Percentiles rank a stretch among this genome's conserved stretches.
Conservation (phyloP, 1,140 invertebrate genomes). For the Eciton burchellii region DNA sequence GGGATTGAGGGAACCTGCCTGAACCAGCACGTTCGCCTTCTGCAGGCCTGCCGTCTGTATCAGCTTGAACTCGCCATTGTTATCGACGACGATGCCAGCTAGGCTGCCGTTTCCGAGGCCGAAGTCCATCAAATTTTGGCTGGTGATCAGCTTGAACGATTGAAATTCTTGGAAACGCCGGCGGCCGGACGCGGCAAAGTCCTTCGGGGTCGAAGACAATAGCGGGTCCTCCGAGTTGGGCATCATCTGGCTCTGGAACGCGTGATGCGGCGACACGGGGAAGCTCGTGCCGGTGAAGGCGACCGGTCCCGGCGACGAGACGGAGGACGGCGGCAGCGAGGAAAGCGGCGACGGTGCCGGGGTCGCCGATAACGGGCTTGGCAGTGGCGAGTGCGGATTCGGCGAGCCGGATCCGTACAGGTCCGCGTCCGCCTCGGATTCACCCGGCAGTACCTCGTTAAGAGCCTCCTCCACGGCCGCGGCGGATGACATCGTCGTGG, state of each 20-base stretch:
- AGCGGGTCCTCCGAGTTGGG: conserved; percentile 94
- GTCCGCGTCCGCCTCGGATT: conserved; percentile 88
- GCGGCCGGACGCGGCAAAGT: conserved; percentile 88
- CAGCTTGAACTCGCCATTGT: conserved; percentile 88
- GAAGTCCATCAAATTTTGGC: conserved; percentile 87
- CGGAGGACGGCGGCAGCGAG: conserved; percentile 85
- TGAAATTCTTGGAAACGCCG: conserved; percentile 88
- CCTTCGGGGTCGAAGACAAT: conserved; percentile 92
- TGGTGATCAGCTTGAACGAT: conserved; percentile 87
- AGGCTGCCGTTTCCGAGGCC: conserved; percentile 86
- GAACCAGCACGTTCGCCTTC: conserved; percentile 86
- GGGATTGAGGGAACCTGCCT: conserved; percentile 81
- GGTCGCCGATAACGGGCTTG: conserved; percentile 87
- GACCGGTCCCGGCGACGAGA: conserved; percentile 86
- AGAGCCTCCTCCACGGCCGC: conserved; percentile 93
- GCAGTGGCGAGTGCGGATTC: conserved; percentile 88
- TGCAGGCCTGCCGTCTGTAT: conserved; percentile 86
- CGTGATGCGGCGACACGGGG: conserved; percentile 86
- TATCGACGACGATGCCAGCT: conserved; percentile 88
- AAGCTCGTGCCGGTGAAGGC: conserved; percentile 84
- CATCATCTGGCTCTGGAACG: conserved; percentile 91
- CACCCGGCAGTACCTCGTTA: conserved; percentile 92
- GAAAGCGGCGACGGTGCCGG: conserved; percentile 88
- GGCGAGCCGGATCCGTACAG: conserved; percentile 86
- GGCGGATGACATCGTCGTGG: conserved; percentile 93